These are phyloP conservation scores for Piaya cayana DNA, from an alignment of 2,113 vertebrate species.

Conservation along the genomic window DNA sequence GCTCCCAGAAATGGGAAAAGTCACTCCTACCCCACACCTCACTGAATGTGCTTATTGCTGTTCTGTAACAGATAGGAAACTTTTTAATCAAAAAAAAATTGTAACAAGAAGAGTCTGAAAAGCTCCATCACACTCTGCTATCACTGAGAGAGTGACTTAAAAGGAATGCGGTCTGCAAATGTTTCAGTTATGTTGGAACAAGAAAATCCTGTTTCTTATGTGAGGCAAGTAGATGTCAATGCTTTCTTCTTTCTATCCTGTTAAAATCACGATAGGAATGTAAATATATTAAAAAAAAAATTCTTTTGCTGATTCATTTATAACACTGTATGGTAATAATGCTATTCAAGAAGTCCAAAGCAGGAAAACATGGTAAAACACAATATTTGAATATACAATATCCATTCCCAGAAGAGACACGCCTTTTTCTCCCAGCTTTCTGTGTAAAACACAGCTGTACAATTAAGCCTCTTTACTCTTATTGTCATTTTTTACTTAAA, in stretches of 20 bases:
- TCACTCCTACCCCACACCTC: conserved; percentile 14
- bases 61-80: conserved; percentile 42
- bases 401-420: not conserved
- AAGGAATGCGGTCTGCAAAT: conserved; percentile 4
- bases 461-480: not conserved
- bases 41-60: not conserved
- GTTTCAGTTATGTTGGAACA: not conserved
- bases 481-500: not conserved
- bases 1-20: conserved; percentile 46
- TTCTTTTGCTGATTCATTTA: conserved; percentile 12
- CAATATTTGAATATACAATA: not conserved
- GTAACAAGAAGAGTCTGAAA: conserved; percentile 22
- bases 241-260: not conserved
- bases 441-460: not conserved
- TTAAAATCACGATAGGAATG: not conserved
- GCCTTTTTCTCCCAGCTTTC: not conserved
- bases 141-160: conserved; percentile 20
- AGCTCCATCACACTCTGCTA: not conserved
- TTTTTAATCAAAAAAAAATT: conserved; percentile 54
- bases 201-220: not conserved
- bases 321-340: not conserved
- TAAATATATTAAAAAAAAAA: not conserved
- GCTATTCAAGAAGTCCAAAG: not conserved
- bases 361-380: not conserved
- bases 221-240: not conserved